phyloP scores from a whole-genome alignment of 2,888 invertebrate genomes.

The Nymphalis polychloros region DNA sequence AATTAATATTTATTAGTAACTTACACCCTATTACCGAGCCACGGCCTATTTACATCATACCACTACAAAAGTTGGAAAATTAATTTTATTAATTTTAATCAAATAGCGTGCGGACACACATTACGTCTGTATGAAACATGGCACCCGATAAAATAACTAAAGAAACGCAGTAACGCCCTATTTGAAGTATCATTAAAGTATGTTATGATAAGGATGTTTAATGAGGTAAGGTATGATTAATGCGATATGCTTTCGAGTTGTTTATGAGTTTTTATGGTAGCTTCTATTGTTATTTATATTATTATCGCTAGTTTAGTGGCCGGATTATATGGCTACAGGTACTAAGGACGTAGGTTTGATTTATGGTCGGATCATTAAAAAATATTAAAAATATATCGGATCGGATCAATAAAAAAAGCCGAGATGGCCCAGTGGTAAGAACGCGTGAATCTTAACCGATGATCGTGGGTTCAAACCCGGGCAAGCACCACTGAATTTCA shows the following conservation, averaged over 20 bases:
- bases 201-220: constrained; percentile 75
- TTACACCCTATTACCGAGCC: constrained; percentile 27
- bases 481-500: too few relatives aligned
- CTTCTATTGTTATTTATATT: constrained; percentile 16
- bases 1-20: constrained; percentile 11
- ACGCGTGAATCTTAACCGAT: too few relatives aligned
- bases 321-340: too few relatives aligned
- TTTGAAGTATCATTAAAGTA: constrained; percentile 75
- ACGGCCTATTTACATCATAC: constrained; percentile 33
- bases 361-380: too few relatives aligned
- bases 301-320: neutral
- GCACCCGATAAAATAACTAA: constrained; percentile 67
- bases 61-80: constrained; percentile 40
- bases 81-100: constrained; percentile 81
- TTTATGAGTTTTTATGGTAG: constrained; percentile 52
- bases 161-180: constrained; percentile 56
- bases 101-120: constrained; percentile 75
- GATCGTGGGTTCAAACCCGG: too few relatives aligned
- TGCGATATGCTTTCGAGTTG: constrained; percentile 54
- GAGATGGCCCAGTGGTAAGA: too few relatives aligned
- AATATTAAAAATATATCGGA: too few relatives aligned
- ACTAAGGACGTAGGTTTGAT: too few relatives aligned
- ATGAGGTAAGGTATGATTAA: constrained; percentile 66
- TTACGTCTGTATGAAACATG: constrained; percentile 74
- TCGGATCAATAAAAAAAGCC: too few relatives aligned